phyloP scores from a whole-genome alignment of 2,888 invertebrate species.

The Luperina nickerlii region DNA sequence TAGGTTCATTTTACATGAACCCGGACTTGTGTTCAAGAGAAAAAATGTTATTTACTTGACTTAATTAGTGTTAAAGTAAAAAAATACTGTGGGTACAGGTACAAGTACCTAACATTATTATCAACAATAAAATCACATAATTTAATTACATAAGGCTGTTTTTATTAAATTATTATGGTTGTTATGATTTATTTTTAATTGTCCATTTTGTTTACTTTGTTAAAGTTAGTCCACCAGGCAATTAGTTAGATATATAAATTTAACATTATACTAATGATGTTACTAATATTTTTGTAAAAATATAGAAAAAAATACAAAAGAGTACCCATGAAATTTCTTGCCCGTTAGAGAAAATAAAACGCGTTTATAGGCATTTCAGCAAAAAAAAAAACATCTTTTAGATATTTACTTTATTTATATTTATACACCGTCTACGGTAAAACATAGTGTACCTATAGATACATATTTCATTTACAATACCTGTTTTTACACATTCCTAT shows the following conservation, averaged over 20 bases:
- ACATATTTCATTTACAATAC: too few species aligned
- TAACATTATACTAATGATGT: too few species aligned
- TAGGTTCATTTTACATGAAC: conserved; percentile 17
- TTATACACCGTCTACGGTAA: neutral
- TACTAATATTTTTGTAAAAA: neutral
- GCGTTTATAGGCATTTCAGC: neutral
- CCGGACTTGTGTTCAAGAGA: conserved; percentile 10
- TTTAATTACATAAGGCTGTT: neutral
- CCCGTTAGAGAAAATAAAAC: too few species aligned
- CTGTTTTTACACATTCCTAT: too few species aligned
- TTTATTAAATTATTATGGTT: conserved; percentile 3
- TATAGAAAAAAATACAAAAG: too few species aligned
- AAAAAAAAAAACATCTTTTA: neutral
- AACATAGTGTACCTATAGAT: neutral
- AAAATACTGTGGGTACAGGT: neutral
- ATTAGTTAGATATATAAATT: neutral
- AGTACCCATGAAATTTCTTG: too few species aligned
- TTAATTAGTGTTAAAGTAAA: neutral
- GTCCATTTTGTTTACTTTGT: neutral
- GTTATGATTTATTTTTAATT: conserved; percentile 18
- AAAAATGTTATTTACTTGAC: neutral
- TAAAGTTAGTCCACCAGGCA: neutral
- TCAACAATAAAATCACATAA: neutral
- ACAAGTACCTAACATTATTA: neutral
- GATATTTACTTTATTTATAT: neutral